Conservation (phyloP, 2,888 invertebrate species). For the Acrocyrtus sp. region DNA sequence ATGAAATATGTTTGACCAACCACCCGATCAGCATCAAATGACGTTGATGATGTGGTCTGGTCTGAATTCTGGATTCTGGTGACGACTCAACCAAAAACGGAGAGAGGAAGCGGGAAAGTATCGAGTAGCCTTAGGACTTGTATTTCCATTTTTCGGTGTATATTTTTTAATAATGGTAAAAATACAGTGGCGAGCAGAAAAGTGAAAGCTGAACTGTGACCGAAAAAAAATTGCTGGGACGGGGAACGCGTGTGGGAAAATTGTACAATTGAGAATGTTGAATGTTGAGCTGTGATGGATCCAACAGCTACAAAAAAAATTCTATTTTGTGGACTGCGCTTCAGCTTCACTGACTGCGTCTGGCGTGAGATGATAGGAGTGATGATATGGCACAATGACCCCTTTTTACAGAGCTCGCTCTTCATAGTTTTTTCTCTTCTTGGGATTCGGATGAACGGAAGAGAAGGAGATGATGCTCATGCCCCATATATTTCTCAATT, state of each 20-base stretch:
- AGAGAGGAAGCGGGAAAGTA: slow-evolving; percentile 11
- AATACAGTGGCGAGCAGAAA: too few species aligned
- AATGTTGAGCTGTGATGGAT: too few species aligned
- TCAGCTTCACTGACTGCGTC: slow-evolving; percentile 32
- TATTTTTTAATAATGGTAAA: too few species aligned
- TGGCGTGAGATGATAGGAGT: slow-evolving; percentile 47
- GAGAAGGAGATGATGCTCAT: slow-evolving; percentile 36
- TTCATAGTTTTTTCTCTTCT: slow-evolving; percentile 20
- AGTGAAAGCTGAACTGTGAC: too few species aligned
- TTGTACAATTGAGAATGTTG: too few species aligned
- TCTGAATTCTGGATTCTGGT: neutral
- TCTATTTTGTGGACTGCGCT: slow-evolving; percentile 28
- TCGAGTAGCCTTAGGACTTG: too few species aligned
- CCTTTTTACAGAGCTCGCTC: slow-evolving; percentile 35
- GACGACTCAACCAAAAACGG: slow-evolving; percentile 1
- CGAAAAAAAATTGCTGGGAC: too few species aligned
- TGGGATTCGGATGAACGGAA: slow-evolving; percentile 32
- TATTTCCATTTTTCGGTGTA: too few species aligned
- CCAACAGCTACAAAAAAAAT: too few species aligned
- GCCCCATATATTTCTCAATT: slow-evolving; percentile 40
- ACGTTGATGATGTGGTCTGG: too few species aligned
- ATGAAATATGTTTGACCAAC: too few species aligned
- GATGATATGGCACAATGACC: slow-evolving; percentile 56
- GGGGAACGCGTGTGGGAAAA: too few species aligned
- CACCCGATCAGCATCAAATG: slow-evolving; percentile 30